Base-by-base conservation (phyloP, 30 jellyfish, hydroid and myxozoan species). In the Hydractinia echinata region DNA sequence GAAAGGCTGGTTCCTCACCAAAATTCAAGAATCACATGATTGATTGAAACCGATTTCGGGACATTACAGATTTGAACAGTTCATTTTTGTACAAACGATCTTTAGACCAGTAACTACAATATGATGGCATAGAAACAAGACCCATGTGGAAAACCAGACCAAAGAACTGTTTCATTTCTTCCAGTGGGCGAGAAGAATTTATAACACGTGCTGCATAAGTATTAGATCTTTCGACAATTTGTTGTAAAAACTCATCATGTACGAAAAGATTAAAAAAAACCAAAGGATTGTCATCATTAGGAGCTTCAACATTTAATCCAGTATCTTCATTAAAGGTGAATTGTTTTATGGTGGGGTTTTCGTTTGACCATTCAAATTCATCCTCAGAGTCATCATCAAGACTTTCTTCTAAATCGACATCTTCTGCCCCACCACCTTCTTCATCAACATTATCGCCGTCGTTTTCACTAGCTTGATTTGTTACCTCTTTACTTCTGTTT, bases 111-210 rank as follows among this genome's bases (percentile, higher is more conserved):
- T 79, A 79, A 50, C 64, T 58, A 4, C 64, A 56, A 18, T 18
- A 62, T 30, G 87, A 79, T 60, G 87, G 87, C 67, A 79, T 14
- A 18, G 72, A 30, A 19, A 66, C 84, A 61, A 52, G 73, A 21
- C 87, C 87, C 73, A 49, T 79, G 50, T 66, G 85, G 49, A 79
- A 64, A 44, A 79, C 52, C 10, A 79, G 81, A 15, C 87, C 87
- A 14, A 79, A 44, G 39, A 79, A 79, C 62, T 20, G 15, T 64
- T 67, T 61, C 85, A 79, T 79, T 18, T 79, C 85, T 61, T 66
- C 87, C 15, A 56, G 84, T 44, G 83, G 83, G 14, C 82, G 84
- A 50, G 18, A 52, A 58, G 51, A 16, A 14, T 15, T 55, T 76
- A 76, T 76, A 16, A 19, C 84, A 18, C 55, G 4, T 60, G 8